Evolutionary conservation across 2,888 invertebrate species (phyloP).

Genomic region (Drosophila koepferae): DNA sequence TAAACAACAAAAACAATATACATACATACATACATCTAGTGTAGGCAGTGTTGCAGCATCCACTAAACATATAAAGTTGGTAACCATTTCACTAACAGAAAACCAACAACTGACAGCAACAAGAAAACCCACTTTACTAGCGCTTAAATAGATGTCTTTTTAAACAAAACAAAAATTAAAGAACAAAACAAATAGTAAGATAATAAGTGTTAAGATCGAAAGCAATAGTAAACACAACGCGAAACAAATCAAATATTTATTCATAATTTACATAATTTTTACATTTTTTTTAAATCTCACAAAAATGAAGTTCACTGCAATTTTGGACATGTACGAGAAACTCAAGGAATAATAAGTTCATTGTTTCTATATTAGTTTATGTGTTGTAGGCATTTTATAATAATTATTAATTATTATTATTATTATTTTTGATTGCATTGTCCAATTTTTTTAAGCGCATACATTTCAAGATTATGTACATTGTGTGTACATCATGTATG

Average conservation of each 20-base stretch:
- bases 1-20: slow-evolving; percentile 1
- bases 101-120: slow-evolving; percentile 50
- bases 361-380: slow-evolving; percentile 47
- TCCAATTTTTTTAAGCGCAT: slow-evolving; percentile 23
- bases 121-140: slow-evolving; percentile 71
- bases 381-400: slow-evolving; percentile 48
- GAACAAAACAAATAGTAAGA: slow-evolving; percentile 72
- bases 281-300: slow-evolving; percentile 64
- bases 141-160: slow-evolving; percentile 78
- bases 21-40: slow-evolving; percentile 55
- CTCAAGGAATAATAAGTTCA: slow-evolving; percentile 45
- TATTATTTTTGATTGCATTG: slow-evolving; percentile 32
- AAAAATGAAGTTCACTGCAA: slow-evolving; percentile 41
- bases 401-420: slow-evolving; percentile 20
- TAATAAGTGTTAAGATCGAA: slow-evolving; percentile 76
- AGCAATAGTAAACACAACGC: slow-evolving; percentile 64
- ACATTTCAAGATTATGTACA: slow-evolving; percentile 12
- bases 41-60: slow-evolving; percentile 69
- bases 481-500: slow-evolving; percentile 30
- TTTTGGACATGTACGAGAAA: slow-evolving; percentile 44
- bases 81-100: slow-evolving; percentile 41
- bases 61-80: slow-evolving; percentile 57
- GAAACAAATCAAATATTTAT: slow-evolving; percentile 75
- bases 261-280: slow-evolving; percentile 69
- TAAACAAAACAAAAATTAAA: slow-evolving; percentile 37